phyloP scores from a whole-genome alignment of 2,888 invertebrate species.

The Polymixis flavicincta region DNA sequence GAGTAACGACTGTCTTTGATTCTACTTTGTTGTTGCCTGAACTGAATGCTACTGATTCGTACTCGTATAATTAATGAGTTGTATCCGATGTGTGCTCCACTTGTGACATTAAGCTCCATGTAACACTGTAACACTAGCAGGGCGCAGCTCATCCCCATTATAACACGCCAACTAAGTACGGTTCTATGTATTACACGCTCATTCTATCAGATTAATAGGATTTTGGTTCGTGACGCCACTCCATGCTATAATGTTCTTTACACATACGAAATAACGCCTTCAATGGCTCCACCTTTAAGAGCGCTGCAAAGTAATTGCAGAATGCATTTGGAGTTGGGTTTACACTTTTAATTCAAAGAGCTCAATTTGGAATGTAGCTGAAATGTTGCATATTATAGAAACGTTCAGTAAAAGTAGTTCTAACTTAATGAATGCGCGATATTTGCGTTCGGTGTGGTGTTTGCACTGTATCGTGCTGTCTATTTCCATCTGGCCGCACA shows the following conservation, averaged over 20 bases:
- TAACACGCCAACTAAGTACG: conserved; percentile 61
- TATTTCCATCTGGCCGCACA: conserved; percentile 7
- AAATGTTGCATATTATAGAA: conserved; percentile 12
- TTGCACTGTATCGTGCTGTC: background rate
- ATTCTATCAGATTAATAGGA: conserved; percentile 60
- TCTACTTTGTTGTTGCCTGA: background rate
- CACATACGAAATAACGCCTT: conserved; percentile 21
- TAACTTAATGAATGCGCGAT: background rate
- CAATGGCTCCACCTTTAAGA: conserved; percentile 15
- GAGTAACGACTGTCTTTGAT: conserved; percentile 12
- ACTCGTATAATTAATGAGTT: conserved; percentile 36
- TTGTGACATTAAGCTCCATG: conserved; percentile 42
- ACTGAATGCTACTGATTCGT: conserved; percentile 11
- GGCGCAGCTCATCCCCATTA: conserved; percentile 52
- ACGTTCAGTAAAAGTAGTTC: background rate
- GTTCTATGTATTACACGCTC: conserved; percentile 65
- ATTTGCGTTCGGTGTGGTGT: background rate
- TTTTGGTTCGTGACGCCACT: conserved; percentile 31
- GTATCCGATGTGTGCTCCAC: conserved; percentile 14
- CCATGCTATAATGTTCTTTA: conserved; percentile 48
- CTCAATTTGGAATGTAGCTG: conserved; percentile 15
- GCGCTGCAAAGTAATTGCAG: conserved; percentile 37
- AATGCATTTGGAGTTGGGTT: conserved; percentile 32
- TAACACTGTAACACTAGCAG: conserved; percentile 38
- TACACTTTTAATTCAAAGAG: conserved; percentile 20